A percentile compares a stretch with the other conserved stretches of the same genome.
These are phyloP conservation scores for Erinaceus europaeus DNA, from an alignment of 2,113 vertebrate genomes.

Conservation along the genomic window DNA sequence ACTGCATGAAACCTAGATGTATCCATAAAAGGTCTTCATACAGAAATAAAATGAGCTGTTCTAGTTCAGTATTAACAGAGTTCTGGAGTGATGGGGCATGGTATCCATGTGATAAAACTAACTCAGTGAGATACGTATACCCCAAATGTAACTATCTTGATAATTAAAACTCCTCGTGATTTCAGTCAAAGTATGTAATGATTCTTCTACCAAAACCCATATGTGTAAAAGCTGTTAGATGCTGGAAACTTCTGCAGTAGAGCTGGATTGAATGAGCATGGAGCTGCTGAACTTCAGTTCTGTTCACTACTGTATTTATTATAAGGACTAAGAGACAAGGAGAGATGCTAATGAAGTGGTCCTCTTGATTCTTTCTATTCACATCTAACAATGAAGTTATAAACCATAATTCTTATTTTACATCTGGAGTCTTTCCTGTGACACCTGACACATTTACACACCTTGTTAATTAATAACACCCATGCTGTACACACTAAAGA, in stretches of 20 bases:
- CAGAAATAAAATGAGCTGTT: not conserved
- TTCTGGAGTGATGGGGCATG: not conserved
- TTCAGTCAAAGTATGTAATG: constrained; percentile 38
- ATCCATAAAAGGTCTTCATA: not conserved
- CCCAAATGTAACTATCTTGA: constrained; percentile 23
- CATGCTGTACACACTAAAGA: not conserved
- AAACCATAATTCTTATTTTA: not conserved
- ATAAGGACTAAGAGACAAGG: not conserved
- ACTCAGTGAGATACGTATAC: too few species aligned
- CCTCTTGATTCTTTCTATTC: not conserved
- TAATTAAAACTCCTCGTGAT: not conserved
- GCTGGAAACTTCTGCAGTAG: not conserved
- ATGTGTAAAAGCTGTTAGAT: constrained; percentile 8
- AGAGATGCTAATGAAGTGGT: not conserved
- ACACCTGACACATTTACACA: not conserved
- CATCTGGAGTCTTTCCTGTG: not conserved
- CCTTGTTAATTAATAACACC: not conserved
- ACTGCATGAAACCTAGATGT: not conserved
- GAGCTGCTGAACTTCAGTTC: not conserved
- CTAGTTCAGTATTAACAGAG: not conserved
- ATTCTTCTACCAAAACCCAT: not conserved
- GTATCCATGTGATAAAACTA: too few species aligned
- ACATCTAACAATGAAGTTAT: not conserved
- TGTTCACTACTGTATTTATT: not conserved
- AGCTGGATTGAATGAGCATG: not conserved